Base-by-base conservation (phyloP, 92 coral and sea anemone species). In the Pocillopora grandis region DNA sequence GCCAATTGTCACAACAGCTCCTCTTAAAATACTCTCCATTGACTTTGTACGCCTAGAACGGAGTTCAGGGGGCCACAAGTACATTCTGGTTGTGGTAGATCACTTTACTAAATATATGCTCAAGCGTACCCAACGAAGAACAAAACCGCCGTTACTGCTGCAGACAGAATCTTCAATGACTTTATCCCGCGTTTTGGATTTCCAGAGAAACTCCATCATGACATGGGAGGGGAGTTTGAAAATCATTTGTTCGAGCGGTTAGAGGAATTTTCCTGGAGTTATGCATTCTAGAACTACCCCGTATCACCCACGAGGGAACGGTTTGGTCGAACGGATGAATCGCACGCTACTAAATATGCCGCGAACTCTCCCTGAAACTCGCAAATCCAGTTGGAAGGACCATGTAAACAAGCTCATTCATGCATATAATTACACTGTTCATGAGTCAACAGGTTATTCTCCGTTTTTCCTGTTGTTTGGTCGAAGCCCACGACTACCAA, bases 361-460 rank as follows among this genome's bases (percentile, higher is more conserved):
- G 81, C 86, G 88, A 14, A 90, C 86, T 8, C 81, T 90, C 1
- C 86, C 91, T 1, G 91, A 87, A 80, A 62, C 88, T 16, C 36
- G 80, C 77, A 90, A 84, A 67, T 33, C 89, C 49, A 75, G 67
- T 65, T 91, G 94, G 89, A 91, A 91, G 72, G 91, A 81, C 64
- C 84, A 87, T 65, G 70, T 79, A 56, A 88, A 84, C 71, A 84
- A 88, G 36, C 85, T 84, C 62, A 84, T 72, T 62, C 86, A 88
- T 84, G 91, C 86, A 48, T 88, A 88, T 61, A 88, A 88, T 57
- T 88, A 84, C 23, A 88, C 86, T 62, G 71, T 71, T 17, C 91
- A 88, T 58, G 86, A 78, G 82, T 72, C 88, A 15, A 88, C 91
- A 52, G 81, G 85, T 31, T 84, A 78, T 57, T 84, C 89, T 18